Conservation (phyloP, 2,113 vertebrate species). For the Brachypteracias leptosomus region DNA sequence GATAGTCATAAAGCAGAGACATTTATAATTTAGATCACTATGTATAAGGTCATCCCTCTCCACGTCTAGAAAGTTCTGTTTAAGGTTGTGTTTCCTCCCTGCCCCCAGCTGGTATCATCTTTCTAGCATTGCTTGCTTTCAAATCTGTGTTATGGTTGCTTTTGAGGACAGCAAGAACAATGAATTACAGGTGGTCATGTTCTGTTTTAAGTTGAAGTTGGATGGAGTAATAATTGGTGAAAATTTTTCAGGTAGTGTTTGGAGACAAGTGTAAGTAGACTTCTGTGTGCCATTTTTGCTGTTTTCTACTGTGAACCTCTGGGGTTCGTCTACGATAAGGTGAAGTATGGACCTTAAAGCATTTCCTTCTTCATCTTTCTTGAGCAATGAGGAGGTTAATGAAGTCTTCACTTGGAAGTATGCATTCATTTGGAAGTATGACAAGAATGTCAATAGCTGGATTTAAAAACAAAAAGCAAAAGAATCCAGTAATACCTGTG, state of each 20-base stretch:
- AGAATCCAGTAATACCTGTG: background rate
- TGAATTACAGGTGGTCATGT: rapidly evolving
- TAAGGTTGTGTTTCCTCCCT: background rate
- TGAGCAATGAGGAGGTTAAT: background rate
- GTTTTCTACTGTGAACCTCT: background rate
- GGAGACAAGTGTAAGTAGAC: background rate
- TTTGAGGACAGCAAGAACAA: background rate
- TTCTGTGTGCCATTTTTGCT: background rate
- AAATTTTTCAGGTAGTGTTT: background rate
- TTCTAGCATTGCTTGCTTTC: background rate
- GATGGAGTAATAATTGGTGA: background rate
- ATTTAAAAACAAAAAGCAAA: background rate
- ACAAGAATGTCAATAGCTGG: background rate
- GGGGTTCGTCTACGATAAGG: background rate
- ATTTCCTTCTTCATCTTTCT: background rate
- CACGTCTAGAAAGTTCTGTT: background rate
- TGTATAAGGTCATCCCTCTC: background rate
- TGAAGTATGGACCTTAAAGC: background rate
- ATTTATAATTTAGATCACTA: background rate
- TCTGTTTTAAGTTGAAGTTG: background rate
- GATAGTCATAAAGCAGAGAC: background rate
- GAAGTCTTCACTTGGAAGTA: background rate
- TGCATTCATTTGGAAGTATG: background rate
- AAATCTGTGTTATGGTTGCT: background rate
- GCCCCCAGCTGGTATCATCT: background rate